These are phyloP conservation scores for Bathynomus jamesi DNA, from an alignment of 1,140 invertebrate species.

Conservation along the genomic window DNA sequence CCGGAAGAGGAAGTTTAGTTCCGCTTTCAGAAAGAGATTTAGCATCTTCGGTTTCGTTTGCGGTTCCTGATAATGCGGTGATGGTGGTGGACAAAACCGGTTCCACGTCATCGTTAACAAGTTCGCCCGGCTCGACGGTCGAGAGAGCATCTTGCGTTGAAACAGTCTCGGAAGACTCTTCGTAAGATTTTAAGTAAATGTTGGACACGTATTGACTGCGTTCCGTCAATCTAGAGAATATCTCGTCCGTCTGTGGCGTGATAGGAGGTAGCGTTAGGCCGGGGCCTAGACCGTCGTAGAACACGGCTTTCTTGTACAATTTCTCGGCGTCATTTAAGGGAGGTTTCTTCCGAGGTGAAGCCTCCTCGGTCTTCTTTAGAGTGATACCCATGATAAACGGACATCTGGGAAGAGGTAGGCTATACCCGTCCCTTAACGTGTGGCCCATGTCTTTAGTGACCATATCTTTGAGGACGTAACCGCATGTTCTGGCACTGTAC, in stretches of 20 bases:
- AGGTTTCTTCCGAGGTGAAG: background rate
- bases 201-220: background rate
- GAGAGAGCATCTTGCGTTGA: background rate
- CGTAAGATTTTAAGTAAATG: background rate
- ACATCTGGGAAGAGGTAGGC: background rate
- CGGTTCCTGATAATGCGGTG: too few species aligned
- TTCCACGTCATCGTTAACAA: background rate
- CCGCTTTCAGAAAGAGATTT: background rate
- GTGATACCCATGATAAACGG: background rate
- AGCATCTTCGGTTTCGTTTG: background rate
- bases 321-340: background rate
- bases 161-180: background rate
- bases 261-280: background rate
- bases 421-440: background rate
- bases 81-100: background rate
- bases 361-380: background rate
- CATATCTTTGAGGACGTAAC: constrained; percentile 12
- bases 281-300: background rate
- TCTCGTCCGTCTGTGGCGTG: background rate
- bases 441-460: background rate
- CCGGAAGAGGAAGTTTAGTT: background rate
- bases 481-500: constrained; percentile 19
- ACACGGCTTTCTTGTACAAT: background rate
- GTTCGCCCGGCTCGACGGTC: background rate
- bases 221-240: background rate